Evolutionary conservation across 1,140 invertebrate genomes (phyloP), one percentile per base, ranked within the genome.

Genomic region (Drosophila suzukii): DNA sequence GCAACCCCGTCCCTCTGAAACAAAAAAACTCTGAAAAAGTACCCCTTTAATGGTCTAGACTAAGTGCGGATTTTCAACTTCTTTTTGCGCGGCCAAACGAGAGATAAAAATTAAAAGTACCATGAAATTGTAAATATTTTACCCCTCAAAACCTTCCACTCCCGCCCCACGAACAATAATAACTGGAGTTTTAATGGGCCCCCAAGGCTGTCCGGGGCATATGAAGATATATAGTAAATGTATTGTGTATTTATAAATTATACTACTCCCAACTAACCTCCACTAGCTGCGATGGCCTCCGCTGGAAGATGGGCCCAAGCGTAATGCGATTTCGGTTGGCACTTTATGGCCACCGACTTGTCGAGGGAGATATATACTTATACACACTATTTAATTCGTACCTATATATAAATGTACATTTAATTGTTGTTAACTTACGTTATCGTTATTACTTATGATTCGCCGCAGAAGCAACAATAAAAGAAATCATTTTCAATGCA

Each of bases 401-500:
- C 10, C 38, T 55, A 49, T 43, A 75, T 46, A 68, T 76, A 62
- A 86, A 82, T 86, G 82, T 88, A 86, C 70, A 88, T 88, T 80
- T 80, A 89, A 88, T 89, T 88, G 84, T 85, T 85, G 81, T 85
- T 84, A 80, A 84, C 59, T 80, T 80, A 80, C 76, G 72, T 81
- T 86, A 81, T 75, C 59, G 75, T 86, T 81, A 78, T 86, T 86
- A 85, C 82, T 75, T 76, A 67, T 81, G 82, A 85, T 86, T 81
- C 55, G 73, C 76, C 80, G 76, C 82, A 86, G 84, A 76, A 82
- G 77, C 76, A 77, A 76, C 39, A 78, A 76, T 76, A 78, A 68
- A 63, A 38, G 74, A 71, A 67, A 77, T 83, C 76, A 89, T 88
- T 83, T 88, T 88, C 79, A 88, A 83, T 86, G 83, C 83, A 88